Conservation (phyloP, 1,140 invertebrate genomes). For the Meloidogyne hapla region DNA sequence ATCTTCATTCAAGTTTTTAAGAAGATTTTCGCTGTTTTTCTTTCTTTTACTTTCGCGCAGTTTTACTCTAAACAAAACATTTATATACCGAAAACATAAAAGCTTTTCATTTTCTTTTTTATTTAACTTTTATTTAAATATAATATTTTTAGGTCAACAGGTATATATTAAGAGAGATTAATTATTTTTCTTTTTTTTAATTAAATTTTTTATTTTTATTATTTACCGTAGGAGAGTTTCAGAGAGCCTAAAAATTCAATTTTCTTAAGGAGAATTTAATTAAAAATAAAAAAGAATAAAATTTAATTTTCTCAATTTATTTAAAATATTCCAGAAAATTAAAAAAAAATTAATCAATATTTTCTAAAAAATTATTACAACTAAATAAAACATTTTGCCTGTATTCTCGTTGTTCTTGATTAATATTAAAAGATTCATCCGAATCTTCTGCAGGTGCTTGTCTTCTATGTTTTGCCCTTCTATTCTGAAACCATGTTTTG, state of each 20-base stretch:
- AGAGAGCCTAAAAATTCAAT: too few species aligned
- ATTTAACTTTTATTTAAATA: too few species aligned
- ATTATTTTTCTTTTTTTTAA: background rate
- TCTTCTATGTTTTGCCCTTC: conserved; percentile 66
- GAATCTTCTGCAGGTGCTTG: background rate
- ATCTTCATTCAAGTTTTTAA: background rate
- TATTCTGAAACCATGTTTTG: conserved; percentile 70
- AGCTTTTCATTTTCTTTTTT: background rate
- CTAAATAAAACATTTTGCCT: background rate
- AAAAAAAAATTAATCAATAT: background rate
- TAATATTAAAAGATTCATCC: background rate
- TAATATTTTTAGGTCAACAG: conserved; percentile 1
- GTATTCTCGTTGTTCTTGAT: background rate
- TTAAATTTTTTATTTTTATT: conserved; percentile 1
- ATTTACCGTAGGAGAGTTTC: too few species aligned
- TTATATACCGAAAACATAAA: background rate
- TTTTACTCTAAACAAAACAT: background rate
- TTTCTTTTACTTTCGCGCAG: background rate
- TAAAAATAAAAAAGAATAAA: background rate
- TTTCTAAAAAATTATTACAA: background rate
- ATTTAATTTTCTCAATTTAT: background rate
- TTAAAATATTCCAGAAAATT: too few species aligned
- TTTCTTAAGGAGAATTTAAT: background rate
- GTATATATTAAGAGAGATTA: background rate
- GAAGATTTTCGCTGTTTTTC: background rate